Percentiles rank a stretch among this genome's conserved stretches.
These are phyloP conservation scores for Lepus europaeus DNA, from an alignment of 2,113 vertebrate species.

Conservation along the genomic window DNA sequence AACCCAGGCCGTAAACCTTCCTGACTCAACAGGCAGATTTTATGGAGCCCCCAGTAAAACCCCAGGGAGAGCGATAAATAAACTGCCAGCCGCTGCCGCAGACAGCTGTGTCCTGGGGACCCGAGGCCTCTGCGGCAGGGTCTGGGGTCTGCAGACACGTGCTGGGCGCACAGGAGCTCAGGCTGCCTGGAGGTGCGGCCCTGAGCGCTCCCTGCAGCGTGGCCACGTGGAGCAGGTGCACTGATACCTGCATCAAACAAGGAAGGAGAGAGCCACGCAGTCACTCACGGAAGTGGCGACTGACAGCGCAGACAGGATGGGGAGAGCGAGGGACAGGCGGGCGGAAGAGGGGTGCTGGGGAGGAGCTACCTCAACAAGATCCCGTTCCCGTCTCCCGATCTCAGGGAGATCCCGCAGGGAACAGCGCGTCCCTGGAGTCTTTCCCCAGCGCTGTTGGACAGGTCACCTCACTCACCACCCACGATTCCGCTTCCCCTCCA, in stretches of 20 bases:
- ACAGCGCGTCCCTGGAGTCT: accelerated
- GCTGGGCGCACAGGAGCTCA: too few relatives aligned
- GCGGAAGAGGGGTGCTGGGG: too few relatives aligned
- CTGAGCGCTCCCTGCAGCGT: too few relatives aligned
- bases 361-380: too few relatives aligned
- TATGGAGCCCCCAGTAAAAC: constrained; percentile 80
- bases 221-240: too few relatives aligned
- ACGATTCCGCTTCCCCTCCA: too few relatives aligned
- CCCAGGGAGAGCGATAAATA: constrained; percentile 68
- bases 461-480: background rate
- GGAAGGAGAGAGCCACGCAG: too few relatives aligned
- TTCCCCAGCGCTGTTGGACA: accelerated
- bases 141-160: background rate
- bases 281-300: too few relatives aligned
- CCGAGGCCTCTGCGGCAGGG: background rate
- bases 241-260: too few relatives aligned
- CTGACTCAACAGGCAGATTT: constrained; percentile 80
- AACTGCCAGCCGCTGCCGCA: background rate
- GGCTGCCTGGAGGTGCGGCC: too few relatives aligned
- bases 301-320: too few relatives aligned
- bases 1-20: constrained; percentile 73
- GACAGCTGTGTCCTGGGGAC: background rate
- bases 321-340: too few relatives aligned
- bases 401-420: accelerated
- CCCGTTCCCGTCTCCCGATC: background rate